Percentiles rank a stretch among this genome's conserved stretches.
These are phyloP conservation scores for Acanthopleura granulata DNA, from an alignment of 2,888 invertebrate species.

Conservation along the genomic window DNA sequence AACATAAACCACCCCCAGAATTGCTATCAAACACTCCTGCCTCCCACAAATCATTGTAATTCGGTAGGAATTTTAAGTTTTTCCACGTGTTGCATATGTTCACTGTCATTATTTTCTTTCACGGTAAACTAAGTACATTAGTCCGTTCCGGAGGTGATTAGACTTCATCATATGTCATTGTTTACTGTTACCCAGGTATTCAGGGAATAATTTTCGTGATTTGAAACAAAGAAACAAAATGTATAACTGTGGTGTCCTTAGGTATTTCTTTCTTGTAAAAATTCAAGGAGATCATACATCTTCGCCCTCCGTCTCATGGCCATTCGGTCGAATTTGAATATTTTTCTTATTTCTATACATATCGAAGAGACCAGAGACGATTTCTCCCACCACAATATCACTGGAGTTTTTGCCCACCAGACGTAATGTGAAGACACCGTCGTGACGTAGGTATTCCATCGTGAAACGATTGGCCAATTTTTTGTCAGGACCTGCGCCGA, in stretches of 20 bases:
- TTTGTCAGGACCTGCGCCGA: conserved; percentile 62
- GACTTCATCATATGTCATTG: too few relatives aligned
- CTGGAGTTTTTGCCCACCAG: conserved; percentile 67
- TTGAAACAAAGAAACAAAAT: neutral
- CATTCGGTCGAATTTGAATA: conserved; percentile 54
- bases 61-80: too few relatives aligned
- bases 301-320: conserved; percentile 58
- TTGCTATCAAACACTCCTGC: too few relatives aligned
- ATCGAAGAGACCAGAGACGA: conserved; percentile 66
- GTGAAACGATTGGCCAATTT: conserved; percentile 66
- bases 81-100: too few relatives aligned
- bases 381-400: conserved; percentile 66
- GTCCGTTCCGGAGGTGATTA: too few relatives aligned
- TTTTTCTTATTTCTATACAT: conserved; percentile 62
- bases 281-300: conserved; percentile 49
- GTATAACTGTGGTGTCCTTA: neutral
- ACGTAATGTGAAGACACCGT: conserved; percentile 66
- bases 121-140: too few relatives aligned
- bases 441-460: conserved; percentile 65
- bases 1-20: too few relatives aligned
- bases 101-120: too few relatives aligned
- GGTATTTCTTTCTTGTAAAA: neutral
- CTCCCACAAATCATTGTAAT: too few relatives aligned
- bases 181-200: neutral
- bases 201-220: neutral